phyloP scores from a whole-genome alignment of 2,888 invertebrate genomes.

The Drosophila subquinaria region DNA sequence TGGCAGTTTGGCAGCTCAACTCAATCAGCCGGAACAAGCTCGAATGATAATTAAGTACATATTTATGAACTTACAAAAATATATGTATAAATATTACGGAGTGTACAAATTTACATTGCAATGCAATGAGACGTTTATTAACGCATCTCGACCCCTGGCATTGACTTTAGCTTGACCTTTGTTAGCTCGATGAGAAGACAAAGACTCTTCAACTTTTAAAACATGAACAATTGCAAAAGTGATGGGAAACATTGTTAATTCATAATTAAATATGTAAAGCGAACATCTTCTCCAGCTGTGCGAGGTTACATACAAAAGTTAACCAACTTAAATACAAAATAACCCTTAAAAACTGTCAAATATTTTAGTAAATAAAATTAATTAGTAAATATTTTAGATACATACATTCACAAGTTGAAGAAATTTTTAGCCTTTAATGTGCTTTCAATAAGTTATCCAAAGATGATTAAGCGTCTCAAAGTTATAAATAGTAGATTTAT shows the following conservation, averaged over 20 bases:
- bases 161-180: conserved; percentile 73
- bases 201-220: conserved; percentile 7
- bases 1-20: conserved; percentile 32
- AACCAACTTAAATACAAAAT: background rate
- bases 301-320: conserved; percentile 27
- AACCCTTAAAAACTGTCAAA: background rate
- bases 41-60: conserved; percentile 58
- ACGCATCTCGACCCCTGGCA: conserved; percentile 53
- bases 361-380: background rate
- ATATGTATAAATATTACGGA: conserved; percentile 12
- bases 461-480: background rate
- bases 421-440: conserved; percentile 5
- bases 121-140: conserved; percentile 48
- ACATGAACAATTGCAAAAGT: conserved; percentile 41
- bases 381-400: background rate
- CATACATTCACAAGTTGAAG: conserved; percentile 14
- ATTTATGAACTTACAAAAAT: conserved; percentile 27
- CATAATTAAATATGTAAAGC: conserved; percentile 49
- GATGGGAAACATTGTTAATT: conserved; percentile 53
- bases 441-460: conserved; percentile 1
- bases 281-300: conserved; percentile 16
- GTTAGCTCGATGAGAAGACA: conserved; percentile 25
- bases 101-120: conserved; percentile 41
- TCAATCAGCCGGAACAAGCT: conserved; percentile 56
- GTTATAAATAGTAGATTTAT: conserved; percentile 19